Percentiles rank a stretch among this genome's conserved stretches.
Evolutionary conservation across 1,140 invertebrate genomes (phyloP).

Genomic region (Eriosoma lanigerum): DNA sequence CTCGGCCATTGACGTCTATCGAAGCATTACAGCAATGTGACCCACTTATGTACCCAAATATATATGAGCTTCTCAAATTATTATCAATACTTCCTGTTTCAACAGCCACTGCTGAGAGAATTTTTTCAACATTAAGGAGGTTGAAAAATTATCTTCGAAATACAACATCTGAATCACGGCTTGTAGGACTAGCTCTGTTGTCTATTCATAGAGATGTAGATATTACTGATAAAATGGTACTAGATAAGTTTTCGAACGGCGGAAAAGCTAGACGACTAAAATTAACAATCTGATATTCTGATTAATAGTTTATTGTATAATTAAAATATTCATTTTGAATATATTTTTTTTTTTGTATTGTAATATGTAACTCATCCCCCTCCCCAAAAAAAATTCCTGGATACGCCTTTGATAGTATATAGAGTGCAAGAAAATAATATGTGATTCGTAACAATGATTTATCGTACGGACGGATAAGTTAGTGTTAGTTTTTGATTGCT

Average conservation of each 20-base stretch:
- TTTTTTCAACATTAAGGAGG: conserved; percentile 29
- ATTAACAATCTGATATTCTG: conserved; percentile 25
- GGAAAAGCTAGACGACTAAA: conserved; percentile 29
- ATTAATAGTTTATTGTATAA: conserved; percentile 41
- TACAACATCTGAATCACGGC: conserved; percentile 5
- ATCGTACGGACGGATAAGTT: no score
- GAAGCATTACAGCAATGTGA: conserved; percentile 9
- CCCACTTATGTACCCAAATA: conserved; percentile 13
- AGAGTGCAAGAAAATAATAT: no score
- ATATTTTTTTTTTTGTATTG: conserved; percentile 4
- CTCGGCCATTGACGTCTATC: conserved; percentile 16
- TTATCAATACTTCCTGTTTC: conserved; percentile 32
- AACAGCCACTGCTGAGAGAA: conserved; percentile 23
- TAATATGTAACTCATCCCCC: neutral
- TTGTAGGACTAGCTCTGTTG: conserved; percentile 18
- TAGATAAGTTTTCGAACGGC: conserved; percentile 29
- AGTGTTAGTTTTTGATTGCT: no score
- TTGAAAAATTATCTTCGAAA: conserved; percentile 42
- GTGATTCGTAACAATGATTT: no score
- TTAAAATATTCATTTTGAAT: neutral
- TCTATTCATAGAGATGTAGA: conserved; percentile 17
- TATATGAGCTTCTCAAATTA: conserved; percentile 29
- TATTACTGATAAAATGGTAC: no score
- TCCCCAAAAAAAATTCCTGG: conserved; percentile 5
- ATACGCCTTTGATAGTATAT: neutral